phyloP scores from a whole-genome alignment of 2,797 vertebrate genomes.

The Myotis pilosus region DNA sequence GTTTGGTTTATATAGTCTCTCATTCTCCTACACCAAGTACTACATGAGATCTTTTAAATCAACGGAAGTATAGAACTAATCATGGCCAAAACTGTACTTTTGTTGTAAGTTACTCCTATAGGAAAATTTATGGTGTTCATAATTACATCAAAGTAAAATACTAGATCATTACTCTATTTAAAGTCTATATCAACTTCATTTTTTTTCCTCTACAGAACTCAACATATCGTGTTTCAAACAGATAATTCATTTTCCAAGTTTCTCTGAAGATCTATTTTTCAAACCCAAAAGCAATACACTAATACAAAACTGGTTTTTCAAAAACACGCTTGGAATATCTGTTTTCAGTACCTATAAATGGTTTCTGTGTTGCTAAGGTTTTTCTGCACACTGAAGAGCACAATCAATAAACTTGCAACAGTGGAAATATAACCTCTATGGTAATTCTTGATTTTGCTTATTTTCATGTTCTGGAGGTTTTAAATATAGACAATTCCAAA shows the following conservation, averaged over 20 bases:
- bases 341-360: not conserved
- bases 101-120: not conserved
- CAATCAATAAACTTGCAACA: slow-evolving; percentile 49
- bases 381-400: not conserved
- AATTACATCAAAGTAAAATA: slow-evolving; percentile 15
- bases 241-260: slow-evolving; percentile 48
- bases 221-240: not conserved
- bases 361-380: slow-evolving; percentile 10
- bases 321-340: slow-evolving; percentile 21
- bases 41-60: not conserved
- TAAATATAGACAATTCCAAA: slow-evolving; percentile 17
- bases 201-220: slow-evolving; percentile 19
- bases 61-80: not conserved
- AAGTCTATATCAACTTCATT: not conserved
- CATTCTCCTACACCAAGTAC: not conserved
- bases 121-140: not conserved
- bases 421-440: slow-evolving; percentile 28
- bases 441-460: slow-evolving; percentile 22
- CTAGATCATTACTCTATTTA: not conserved
- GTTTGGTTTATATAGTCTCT: not conserved
- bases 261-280: slow-evolving; percentile 26
- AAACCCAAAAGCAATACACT: slow-evolving; percentile 9
- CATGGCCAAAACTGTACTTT: not conserved
- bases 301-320: slow-evolving; percentile 50
- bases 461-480: slow-evolving; percentile 34